Evolutionary conservation across 2,888 invertebrate species (phyloP).

Genomic region (Cephus pulcher): DNA sequence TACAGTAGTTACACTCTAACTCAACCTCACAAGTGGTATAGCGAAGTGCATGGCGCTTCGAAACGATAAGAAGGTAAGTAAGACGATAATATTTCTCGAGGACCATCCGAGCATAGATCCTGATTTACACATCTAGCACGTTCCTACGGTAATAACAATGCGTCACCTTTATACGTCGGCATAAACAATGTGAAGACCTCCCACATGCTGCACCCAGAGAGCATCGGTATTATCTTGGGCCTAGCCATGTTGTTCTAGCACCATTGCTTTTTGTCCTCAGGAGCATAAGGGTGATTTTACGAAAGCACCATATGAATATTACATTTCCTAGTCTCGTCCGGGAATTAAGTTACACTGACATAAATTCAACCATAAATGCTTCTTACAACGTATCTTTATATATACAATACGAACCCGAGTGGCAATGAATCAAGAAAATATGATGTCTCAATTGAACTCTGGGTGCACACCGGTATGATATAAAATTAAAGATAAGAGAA

Average conservation of each 20-base stretch:
- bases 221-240: background rate
- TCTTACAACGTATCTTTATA: no score
- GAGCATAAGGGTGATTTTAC: constrained; percentile 15
- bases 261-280: constrained; percentile 15
- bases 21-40: constrained; percentile 32
- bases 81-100: constrained; percentile 53
- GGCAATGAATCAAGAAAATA: no score
- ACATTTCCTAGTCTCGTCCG: background rate
- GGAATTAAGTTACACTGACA: no score
- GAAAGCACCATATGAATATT: constrained; percentile 16
- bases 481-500: no score
- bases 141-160: constrained; percentile 55
- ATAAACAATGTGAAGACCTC: constrained; percentile 52
- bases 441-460: no score
- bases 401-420: no score
- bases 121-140: constrained; percentile 58
- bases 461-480: no score
- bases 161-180: constrained; percentile 56
- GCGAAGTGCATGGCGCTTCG: constrained; percentile 37
- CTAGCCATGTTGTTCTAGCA: constrained; percentile 15
- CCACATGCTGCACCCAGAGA: constrained; percentile 26
- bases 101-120: constrained; percentile 51
- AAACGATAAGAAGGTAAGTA: constrained; percentile 41
- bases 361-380: no score
- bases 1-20: constrained; percentile 14